Conservation (phyloP, 2,113 vertebrate genomes). For the Athene noctua region DNA sequence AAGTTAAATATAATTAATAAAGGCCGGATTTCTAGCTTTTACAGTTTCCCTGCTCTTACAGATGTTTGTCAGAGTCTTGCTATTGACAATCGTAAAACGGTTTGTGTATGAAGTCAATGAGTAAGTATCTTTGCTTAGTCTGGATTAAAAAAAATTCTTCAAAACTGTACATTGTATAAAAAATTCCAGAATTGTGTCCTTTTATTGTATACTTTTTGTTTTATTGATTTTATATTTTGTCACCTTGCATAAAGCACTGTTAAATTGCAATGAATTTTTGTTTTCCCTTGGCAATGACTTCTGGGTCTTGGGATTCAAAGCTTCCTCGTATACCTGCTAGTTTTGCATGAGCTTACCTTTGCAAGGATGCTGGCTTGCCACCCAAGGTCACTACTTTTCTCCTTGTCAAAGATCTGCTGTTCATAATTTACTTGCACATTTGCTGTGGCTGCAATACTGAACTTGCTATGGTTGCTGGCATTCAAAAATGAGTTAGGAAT, state of each 20-base stretch:
- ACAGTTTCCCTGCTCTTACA: constrained; percentile 67
- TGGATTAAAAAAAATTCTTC: background rate
- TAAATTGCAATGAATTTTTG: constrained; percentile 33
- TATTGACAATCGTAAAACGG: constrained; percentile 65
- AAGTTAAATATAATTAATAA: constrained; percentile 37
- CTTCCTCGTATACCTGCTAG: constrained; percentile 70
- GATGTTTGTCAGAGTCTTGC: constrained; percentile 64
- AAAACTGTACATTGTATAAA: constrained; percentile 47
- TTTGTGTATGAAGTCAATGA: constrained; percentile 64
- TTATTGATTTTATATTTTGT: constrained; percentile 31
- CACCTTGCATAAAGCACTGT: constrained; percentile 41
- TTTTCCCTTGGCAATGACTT: constrained; percentile 63
- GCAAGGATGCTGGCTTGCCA: constrained; percentile 69
- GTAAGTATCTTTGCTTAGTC: constrained; percentile 65
- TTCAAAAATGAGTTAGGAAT: constrained; percentile 60
- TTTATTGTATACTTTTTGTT: constrained; percentile 33
- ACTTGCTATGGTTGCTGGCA: constrained; percentile 67
- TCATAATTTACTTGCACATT: constrained; percentile 71
- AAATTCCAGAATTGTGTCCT: constrained; percentile 41
- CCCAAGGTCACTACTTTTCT: constrained; percentile 53
- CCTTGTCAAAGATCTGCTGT: constrained; percentile 61
- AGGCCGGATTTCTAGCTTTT: constrained; percentile 61
- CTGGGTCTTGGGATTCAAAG: constrained; percentile 54
- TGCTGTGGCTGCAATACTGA: constrained; percentile 74
- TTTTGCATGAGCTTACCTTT: constrained; percentile 78